Base-by-base conservation (phyloP, 2,888 invertebrate species). In the Geotrupes spiniger region DNA sequence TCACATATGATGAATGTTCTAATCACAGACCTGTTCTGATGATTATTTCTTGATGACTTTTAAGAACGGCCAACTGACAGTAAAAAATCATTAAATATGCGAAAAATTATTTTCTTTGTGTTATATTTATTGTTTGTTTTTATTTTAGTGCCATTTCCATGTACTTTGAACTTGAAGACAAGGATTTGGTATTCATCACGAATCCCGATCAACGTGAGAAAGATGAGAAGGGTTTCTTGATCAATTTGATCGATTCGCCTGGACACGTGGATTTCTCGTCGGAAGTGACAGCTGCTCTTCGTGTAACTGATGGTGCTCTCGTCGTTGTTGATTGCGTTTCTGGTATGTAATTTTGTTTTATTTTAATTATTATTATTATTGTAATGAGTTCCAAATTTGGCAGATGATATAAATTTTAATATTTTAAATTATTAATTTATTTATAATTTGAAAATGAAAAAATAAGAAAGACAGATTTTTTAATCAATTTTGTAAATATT, bases 241-340 rank as follows among this genome's bases (percentile, higher is more conserved):
- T 99, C 80, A 99, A 99, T 76, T 79, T 99, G 76, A 99, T 99
- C 65, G 99, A 99, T 78, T 99, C 99, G 12, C 99, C 99, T 62
- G 99, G 99, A 60, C 99, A 99, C 89, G 99, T 99, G 70, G 99
- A 99, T 78, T 99, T 99, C 81, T 98, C 98, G 2, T 96, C 95
- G 59, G 98, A 99, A 79, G 99, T 99, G 61, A 99, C 99, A 45
- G 99, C 99, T 66, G 99, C 99, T 63, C 89, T 99, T 59, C 94
- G 99, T 81, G 99, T 99, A 40, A 99, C 99, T 69, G 99, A 99
- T 76, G 99, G 99, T 73, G 99, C 99, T 65, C 85, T 99, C 52
- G 99, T 99, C 45, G 99, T 99, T 41, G 99, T 99, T 4, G 99
- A 99, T 76, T 99, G 99, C 77, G 99, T 99, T 43, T 98, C 98